Percentiles rank a stretch among this genome's conserved stretches.
Conservation (phyloP, 1,140 invertebrate species). For the Pentalonia nigronervosa region DNA sequence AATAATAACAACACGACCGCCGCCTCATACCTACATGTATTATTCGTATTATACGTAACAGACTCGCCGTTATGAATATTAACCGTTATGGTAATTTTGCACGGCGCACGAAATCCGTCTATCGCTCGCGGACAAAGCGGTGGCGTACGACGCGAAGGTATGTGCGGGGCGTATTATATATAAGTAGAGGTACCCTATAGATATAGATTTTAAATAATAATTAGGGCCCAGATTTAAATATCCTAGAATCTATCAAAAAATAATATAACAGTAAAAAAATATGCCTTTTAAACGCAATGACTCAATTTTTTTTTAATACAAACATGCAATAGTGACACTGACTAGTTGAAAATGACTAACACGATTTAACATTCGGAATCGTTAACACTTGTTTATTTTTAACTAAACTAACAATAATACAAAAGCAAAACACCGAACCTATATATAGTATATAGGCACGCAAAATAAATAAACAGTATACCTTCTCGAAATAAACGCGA, state of each 20-base stretch:
- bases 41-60: not conserved
- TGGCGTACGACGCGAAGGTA: not conserved
- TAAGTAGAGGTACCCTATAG: not conserved
- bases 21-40: not conserved
- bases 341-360: too few species aligned
- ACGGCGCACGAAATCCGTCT: not conserved
- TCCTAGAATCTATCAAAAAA: not conserved
- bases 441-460: too few species aligned
- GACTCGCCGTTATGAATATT: slow-evolving; percentile 45
- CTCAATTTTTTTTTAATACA: not conserved
- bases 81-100: slow-evolving; percentile 1
- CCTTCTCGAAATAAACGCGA: too few species aligned
- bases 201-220: not conserved
- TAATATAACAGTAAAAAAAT: too few species aligned
- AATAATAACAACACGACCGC: not conserved
- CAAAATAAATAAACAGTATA: too few species aligned
- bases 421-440: too few species aligned
- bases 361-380: too few species aligned
- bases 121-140: not conserved
- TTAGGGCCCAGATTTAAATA: not conserved
- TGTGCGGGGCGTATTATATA: not conserved
- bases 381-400: not conserved
- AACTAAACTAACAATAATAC: too few species aligned
- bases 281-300: not conserved
- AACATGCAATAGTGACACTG: not conserved